These are phyloP conservation scores for Nestor notabilis DNA, from an alignment of 2,113 vertebrate genomes.

Conservation along the genomic window DNA sequence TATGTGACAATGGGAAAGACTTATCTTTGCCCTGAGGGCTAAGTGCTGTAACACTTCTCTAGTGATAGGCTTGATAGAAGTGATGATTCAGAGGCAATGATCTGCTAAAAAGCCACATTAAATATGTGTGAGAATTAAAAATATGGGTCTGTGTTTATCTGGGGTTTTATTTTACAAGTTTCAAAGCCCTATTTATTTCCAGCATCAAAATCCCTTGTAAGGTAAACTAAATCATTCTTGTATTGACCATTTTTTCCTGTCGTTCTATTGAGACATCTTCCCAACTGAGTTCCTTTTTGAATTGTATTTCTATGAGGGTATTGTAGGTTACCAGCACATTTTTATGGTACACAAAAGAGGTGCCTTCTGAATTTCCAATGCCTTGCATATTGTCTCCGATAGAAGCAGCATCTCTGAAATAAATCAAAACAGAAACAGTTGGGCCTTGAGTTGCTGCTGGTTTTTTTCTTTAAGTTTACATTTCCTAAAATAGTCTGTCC, in stretches of 20 bases:
- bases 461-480: conserved; percentile 65
- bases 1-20: conserved; percentile 80
- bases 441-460: conserved; percentile 70
- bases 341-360: conserved; percentile 85
- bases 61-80: conserved; percentile 78
- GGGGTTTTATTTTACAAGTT: conserved; percentile 76
- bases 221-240: conserved; percentile 82
- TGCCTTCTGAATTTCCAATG: conserved; percentile 85
- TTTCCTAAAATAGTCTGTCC: conserved; percentile 66
- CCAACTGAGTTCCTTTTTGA: conserved; percentile 87
- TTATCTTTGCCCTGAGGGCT: conserved; percentile 86
- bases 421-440: conserved; percentile 85
- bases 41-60: conserved; percentile 67
- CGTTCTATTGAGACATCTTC: conserved; percentile 82
- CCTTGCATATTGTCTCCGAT: conserved; percentile 82
- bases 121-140: conserved; percentile 84
- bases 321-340: conserved; percentile 87
- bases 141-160: conserved; percentile 77
- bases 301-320: conserved; percentile 88
- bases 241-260: conserved; percentile 83
- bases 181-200: conserved; percentile 81
- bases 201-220: conserved; percentile 79
- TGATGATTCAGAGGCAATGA: conserved; percentile 74
- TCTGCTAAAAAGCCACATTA: conserved; percentile 75
- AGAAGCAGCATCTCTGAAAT: conserved; percentile 81